Base-by-base conservation (phyloP, 2,797 vertebrate genomes). In the Rhinogobio ventralis region DNA sequence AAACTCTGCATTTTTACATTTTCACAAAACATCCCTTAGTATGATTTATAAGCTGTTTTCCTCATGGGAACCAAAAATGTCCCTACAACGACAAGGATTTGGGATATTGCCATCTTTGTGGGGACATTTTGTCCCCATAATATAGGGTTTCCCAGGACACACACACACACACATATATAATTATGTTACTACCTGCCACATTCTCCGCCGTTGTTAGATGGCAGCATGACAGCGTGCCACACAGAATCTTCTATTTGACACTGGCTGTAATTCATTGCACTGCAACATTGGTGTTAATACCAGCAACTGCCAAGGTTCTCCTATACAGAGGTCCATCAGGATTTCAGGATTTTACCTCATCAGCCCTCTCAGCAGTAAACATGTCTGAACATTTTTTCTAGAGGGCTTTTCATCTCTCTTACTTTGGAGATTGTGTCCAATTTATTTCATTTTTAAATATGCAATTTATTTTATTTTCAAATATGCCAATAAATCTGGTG, bases 321-420 rank as follows among this genome's bases (percentile, higher is more conserved):
- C 46, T 42, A 55, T 42, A 42, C 49, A 20, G 67, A 72, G 68
- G n/a, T 81, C 79, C 60, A 45, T 81, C 51, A 72, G 51, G 53
- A 69, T 72, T 81, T 81, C 36, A 72, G 80, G 1, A 30, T 82
- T 72, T 73, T 45, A 82, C 55, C 55, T 73, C 68, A 62, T 62
- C 68, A 46, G 68, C 68, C 73, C 68, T 73, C 53, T 73, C 39
- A n/a, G 53, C 67, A 74, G 69, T 74, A 64, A 82, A 74, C 69
- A 82, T 82, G 39, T 49, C 81, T 74, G 20, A 20, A 62, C 20
- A 28, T 30, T 82, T 64, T 45, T 25, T 62, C 28, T 25, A 15
- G 57, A 82, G 45, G n/a, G 45, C 23, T 49, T 75, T 83, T 75
- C 20, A 66, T 64, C 71, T 74, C 13, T 46, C 42, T 53, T 75